Conservation (phyloP, 2,888 invertebrate species). For the Acrocera orbiculus region DNA sequence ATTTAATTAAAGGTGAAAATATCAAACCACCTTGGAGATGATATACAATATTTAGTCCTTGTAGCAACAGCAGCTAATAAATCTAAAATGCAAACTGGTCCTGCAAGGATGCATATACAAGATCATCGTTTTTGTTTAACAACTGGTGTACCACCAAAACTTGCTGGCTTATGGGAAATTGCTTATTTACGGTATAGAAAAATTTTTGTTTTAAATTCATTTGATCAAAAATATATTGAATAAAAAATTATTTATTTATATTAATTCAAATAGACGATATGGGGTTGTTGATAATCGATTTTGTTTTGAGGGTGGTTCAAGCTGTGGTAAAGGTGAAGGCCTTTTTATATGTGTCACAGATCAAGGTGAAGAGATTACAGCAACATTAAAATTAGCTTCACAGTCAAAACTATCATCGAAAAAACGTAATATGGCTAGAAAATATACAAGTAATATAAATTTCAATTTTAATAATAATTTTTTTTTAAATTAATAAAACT, state of each 20-base stretch:
- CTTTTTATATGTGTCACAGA: conserved; percentile 63
- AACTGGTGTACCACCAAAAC: conserved; percentile 63
- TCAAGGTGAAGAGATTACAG: conserved; percentile 60
- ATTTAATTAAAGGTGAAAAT: conserved; percentile 51
- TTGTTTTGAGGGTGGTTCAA: conserved; percentile 80
- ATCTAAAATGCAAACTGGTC: conserved; percentile 59
- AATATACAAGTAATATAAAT: conserved; percentile 31
- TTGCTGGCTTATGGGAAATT: conserved; percentile 54
- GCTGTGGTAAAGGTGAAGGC: conserved; percentile 73
- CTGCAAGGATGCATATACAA: conserved; percentile 66
- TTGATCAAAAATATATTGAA: no score
- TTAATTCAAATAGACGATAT: conserved; percentile 41
- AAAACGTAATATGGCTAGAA: conserved; percentile 35
- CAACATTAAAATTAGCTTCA: conserved; percentile 52
- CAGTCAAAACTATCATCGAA: conserved; percentile 47
- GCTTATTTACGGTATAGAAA: conserved; percentile 42
- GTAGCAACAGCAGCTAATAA: conserved; percentile 59
- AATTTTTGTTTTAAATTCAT: no score
- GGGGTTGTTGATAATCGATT: conserved; percentile 73
- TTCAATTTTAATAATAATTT: no score
- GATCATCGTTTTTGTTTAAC: conserved; percentile 69
- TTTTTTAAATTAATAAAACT: conserved; percentile 3
- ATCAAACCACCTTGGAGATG: conserved; percentile 69
- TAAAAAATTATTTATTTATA: no score
- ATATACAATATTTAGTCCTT: conserved; percentile 66